These are phyloP conservation scores for Macrotrachela quadricornifera DNA, from an alignment of 1,140 invertebrate species.

Conservation along the genomic window DNA sequence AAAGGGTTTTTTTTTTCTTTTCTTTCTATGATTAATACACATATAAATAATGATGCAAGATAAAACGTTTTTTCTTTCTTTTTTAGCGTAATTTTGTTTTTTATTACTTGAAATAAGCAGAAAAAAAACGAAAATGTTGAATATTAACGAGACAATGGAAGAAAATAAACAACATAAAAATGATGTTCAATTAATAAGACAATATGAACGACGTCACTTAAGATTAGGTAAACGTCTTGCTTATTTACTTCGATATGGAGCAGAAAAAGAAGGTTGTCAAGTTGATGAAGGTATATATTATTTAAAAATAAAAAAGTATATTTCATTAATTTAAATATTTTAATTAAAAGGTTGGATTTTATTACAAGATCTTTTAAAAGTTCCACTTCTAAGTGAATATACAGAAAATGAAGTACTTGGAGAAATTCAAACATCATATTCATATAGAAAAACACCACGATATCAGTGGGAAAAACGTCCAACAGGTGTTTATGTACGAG, in stretches of 20 bases:
- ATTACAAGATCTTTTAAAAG: slow-evolving; percentile 10
- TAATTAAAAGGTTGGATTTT: slow-evolving; percentile 7
- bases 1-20: no score
- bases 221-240: slow-evolving; percentile 13
- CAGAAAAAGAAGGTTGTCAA: slow-evolving; percentile 14
- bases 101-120: no score
- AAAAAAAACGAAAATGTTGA: no score
- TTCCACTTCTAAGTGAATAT: slow-evolving; percentile 11
- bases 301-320: background rate
- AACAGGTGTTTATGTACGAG: slow-evolving; percentile 12
- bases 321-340: slow-evolving; percentile 12
- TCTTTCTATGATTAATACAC: no score
- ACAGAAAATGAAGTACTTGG: slow-evolving; percentile 12
- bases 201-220: background rate
- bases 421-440: slow-evolving; percentile 11
- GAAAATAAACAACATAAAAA: no score
- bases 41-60: no score
- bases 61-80: no score
- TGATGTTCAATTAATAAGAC: no score
- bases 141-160: no score
- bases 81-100: no score
- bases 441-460: slow-evolving; percentile 11
- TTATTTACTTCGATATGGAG: slow-evolving; percentile 18
- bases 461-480: slow-evolving; percentile 12
- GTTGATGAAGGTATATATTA: slow-evolving; percentile 10